Base-by-base conservation (phyloP, 2,113 vertebrate species). In the Oenanthe oenanthe region DNA sequence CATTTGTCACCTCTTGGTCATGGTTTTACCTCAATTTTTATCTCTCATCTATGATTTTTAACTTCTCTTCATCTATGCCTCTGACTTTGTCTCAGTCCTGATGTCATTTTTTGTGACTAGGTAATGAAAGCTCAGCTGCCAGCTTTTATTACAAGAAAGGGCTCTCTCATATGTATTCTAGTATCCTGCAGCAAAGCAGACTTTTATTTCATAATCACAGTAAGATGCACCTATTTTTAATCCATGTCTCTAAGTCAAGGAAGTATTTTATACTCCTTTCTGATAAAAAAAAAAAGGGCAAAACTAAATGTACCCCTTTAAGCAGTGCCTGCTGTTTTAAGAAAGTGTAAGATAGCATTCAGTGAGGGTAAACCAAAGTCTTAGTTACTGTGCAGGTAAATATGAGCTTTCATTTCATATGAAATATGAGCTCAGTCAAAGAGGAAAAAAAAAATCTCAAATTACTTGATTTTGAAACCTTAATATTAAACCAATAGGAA, bases 101-200 rank as follows among this genome's bases (percentile, higher is more conserved):
- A 68, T 96, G 90, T 89, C 65, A 92, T 71, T 96, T 85, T 95
- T 91, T 92, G 74, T 95, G 77, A 88, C 90, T 93, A 78, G 67
- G 71, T 92, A 96, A 92, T 94, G 94, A 96, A 97, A 95, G 50
- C 81, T 96, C 88, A 93, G 89, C 86, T 97, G 77, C 70, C 80
- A 93, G 73, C 79, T 97, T 97, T 97, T 95, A 95, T 96, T 93
- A 85, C 79, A 95, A 93, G 85, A 94, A 76, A 97, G 62, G 60
- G 54, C n/a, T 85, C 34, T 96, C 53, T 96, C 74, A 40, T 92
- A 88, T 84, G 67, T 92, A 88, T 97, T 97, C 86, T 93, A 88
- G 91, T 85, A 95, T 70, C 81, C 70, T 92, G 60, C 72, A 95
- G 97, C 94, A 97, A 97, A 96, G 92, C 56, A 95, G 95, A 94